phyloP scores from a whole-genome alignment of 2,113 vertebrate species.

The Halichoerus grypus region DNA sequence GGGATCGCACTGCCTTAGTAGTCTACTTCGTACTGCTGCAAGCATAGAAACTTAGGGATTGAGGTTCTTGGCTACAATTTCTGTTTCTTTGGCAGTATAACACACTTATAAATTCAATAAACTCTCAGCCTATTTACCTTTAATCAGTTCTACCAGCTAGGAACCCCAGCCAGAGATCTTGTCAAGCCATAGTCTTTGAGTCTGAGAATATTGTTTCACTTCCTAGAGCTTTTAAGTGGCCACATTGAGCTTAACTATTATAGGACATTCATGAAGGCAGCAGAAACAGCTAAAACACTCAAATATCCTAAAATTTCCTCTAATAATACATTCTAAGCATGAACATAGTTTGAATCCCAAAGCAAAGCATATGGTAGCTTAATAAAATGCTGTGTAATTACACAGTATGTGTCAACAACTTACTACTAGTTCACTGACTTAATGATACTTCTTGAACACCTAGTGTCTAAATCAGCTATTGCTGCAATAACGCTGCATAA shows the following conservation, averaged over 20 bases:
- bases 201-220: not conserved
- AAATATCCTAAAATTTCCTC: not conserved
- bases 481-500: not conserved
- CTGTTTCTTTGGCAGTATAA: not conserved
- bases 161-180: not conserved
- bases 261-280: not conserved
- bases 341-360: not conserved
- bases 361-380: not conserved
- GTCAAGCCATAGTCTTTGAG: not conserved
- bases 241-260: not conserved
- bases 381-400: constrained; percentile 24
- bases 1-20: not conserved
- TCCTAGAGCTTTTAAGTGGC: not conserved
- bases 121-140: not conserved
- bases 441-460: not conserved
- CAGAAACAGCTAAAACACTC: not conserved
- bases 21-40: not conserved
- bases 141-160: not conserved
- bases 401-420: not conserved
- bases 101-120: not conserved
- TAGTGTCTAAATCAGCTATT: not conserved
- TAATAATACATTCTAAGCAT: not conserved
- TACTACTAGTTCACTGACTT: not conserved
- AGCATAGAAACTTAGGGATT: not conserved
- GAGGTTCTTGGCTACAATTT: not conserved